Percentiles rank a stretch among this genome's conserved stretches.
These are phyloP conservation scores for Podarcis siculus DNA, from an alignment of 2,797 vertebrate genomes.

Conservation along the genomic window DNA sequence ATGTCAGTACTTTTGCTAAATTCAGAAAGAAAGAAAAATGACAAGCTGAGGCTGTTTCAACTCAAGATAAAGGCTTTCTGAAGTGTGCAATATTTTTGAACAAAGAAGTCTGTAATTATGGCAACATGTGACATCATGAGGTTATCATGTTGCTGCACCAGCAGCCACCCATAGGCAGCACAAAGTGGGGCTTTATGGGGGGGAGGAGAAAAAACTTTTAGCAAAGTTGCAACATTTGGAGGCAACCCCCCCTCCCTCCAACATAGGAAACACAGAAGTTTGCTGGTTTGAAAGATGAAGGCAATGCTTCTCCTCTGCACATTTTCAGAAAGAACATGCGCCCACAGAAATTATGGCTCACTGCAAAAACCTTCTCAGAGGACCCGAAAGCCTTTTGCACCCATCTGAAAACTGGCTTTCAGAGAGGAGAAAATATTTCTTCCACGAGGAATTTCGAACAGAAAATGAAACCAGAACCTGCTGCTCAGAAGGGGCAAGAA, in stretches of 20 bases:
- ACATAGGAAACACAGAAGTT: no score
- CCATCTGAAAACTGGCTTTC: neutral
- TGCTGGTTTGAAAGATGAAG: neutral
- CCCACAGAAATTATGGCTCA: neutral
- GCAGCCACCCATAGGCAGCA: neutral
- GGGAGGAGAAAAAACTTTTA: neutral
- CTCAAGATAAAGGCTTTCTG: neutral
- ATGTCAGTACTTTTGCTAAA: neutral
- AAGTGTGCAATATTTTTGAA: conserved; percentile 27
- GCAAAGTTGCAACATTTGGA: neutral
- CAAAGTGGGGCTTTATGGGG: neutral
- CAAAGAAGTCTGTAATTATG: conserved; percentile 41
- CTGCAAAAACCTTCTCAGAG: neutral
- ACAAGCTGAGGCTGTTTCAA: neutral
- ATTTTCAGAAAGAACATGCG: neutral
- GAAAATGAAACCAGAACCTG: conserved; percentile 20
- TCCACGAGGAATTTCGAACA: neutral
- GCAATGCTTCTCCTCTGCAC: neutral
- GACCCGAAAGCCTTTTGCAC: neutral
- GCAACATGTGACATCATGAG: conserved; percentile 27
- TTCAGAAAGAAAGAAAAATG: neutral
- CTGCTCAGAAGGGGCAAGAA: neutral
- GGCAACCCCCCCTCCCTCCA: neutral
- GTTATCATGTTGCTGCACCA: neutral
- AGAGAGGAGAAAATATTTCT: neutral